Evolutionary conservation across 2,113 vertebrate species (phyloP), one percentile per base, ranked within the genome.

Genomic region (Amblyopsis rosae): DNA sequence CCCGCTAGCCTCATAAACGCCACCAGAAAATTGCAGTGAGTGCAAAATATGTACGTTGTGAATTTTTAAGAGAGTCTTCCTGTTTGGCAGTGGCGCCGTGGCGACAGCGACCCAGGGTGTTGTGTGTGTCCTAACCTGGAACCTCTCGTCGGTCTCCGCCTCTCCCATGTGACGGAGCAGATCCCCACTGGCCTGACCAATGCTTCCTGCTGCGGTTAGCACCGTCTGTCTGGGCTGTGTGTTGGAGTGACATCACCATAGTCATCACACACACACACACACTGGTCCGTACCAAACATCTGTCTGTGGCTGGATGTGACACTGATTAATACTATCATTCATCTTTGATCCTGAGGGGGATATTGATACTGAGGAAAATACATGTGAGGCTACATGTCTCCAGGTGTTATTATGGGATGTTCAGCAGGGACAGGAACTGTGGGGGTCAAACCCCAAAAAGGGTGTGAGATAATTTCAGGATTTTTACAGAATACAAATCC

Each of bases 131-230:
- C 88, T 67, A 72, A 99, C 98, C 93, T 99, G 98, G 90, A 99
- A 99, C 69, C 97, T 93, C 82, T 98, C 96, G 67, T 99, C 98
- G 0, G 96, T 96, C 90, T 99, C 98, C 47, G 94, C 96, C 89
- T 99, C 98, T 75, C 98, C 98, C n/a, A 99, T 99, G 77, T 99
- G 96, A 54, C 95, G 93, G 67, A 99, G 93, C 4, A 99, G 93
- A 78, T 99, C 97, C 59, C 98, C 97, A 0, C 97, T 99, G 76
- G 97, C 97, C 84, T 99, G 98, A 5, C 98, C 98, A 26, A 99
- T 98, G 85, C 96, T 99, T 72, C 98, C 98, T 62, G 98, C 97
- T 55, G 97, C 97, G 0, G 96, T 99, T 90, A 99, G 77, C 77
- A 99, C 96, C 0, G 96, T 99, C 93, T 99, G 98, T 62, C 97